phyloP scores from a whole-genome alignment of 2,888 invertebrate species.

The Heliconius ethilla region DNA sequence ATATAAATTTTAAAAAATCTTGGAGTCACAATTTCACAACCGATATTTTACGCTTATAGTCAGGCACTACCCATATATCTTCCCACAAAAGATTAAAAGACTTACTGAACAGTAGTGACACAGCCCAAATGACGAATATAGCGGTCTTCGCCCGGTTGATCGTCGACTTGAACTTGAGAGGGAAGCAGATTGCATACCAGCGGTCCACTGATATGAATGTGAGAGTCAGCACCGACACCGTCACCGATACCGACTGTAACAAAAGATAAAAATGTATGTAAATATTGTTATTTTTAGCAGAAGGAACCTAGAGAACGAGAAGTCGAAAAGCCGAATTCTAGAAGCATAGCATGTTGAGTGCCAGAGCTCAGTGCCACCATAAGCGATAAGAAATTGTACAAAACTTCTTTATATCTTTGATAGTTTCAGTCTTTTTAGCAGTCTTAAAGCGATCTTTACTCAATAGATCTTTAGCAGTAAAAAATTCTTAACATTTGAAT shows the following conservation, averaged over 20 bases:
- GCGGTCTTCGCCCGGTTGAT: slow-evolving; percentile 90
- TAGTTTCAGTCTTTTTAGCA: no score
- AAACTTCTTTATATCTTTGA: no score
- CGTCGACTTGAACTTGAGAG: slow-evolving; percentile 93
- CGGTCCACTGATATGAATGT: slow-evolving; percentile 96
- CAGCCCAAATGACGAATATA: slow-evolving; percentile 89
- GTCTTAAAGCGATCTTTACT: background rate
- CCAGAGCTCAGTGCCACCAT: background rate
- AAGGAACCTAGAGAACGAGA: background rate
- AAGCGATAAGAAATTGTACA: background rate
- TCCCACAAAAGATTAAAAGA: slow-evolving; percentile 39
- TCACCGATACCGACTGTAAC: slow-evolving; percentile 91
- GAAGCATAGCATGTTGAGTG: background rate
- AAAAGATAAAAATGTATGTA: slow-evolving; percentile 23
- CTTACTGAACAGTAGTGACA: slow-evolving; percentile 86
- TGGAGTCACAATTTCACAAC: no score
- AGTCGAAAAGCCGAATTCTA: background rate
- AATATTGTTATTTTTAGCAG: background rate
- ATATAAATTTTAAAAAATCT: no score
- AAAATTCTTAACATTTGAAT: background rate
- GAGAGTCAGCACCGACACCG: slow-evolving; percentile 92
- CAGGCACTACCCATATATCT: no score
- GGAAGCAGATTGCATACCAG: slow-evolving; percentile 97
- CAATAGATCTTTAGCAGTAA: background rate
- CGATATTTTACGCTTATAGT: no score